Evolutionary conservation across 2,797 vertebrate species (phyloP), one percentile per base, ranked within the genome.

Genomic region (Cossypha caffra): DNA sequence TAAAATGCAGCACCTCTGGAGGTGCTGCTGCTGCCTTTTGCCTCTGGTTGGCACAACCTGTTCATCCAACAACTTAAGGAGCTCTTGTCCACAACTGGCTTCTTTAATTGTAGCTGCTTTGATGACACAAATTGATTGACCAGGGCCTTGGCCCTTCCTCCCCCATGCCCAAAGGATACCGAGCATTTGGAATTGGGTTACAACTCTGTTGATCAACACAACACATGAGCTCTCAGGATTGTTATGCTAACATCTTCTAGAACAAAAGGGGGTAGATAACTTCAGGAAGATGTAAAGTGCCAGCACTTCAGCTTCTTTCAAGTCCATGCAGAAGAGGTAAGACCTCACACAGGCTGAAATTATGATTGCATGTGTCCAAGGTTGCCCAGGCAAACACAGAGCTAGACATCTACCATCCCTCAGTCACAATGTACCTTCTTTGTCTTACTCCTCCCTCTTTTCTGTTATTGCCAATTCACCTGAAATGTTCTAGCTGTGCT

Each of bases 381-480:
- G 26, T 1, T 71, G 25, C 50, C 47, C 25, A 78, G 23, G 54
- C 54, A 72, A 71, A 80, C 1, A 8, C 21, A 68, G n/a, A 61
- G 11, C 54, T 75, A 50, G 73, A 86, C 79, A 78, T 45, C 29
- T 37, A 81, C 35, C 25, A 47, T 19, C 26, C 20, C 40, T 59
- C 31, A 51, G 58, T 16, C 12, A 21, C 61, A 68, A 1, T 48
- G 93, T 19, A 75, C 38, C 23, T 68, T 74, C 50, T 57, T 93
- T 59, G 35, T 86, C 33, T 68, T 63, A 52, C 25, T 76, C 58
- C 43, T 78, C 33, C 58, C 29, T 61, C 9, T 55, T 66, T 78
- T 61, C 66, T 66, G 9, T 45, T 55, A 48, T 26, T 92, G 80
- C 31, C 62, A 95, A 67, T 92, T 90, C 88, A 96, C 89, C 88